Percentiles rank a stretch among this genome's conserved stretches.
Conservation (phyloP, 2,797 vertebrate species). For the Alosa sapidissima region DNA sequence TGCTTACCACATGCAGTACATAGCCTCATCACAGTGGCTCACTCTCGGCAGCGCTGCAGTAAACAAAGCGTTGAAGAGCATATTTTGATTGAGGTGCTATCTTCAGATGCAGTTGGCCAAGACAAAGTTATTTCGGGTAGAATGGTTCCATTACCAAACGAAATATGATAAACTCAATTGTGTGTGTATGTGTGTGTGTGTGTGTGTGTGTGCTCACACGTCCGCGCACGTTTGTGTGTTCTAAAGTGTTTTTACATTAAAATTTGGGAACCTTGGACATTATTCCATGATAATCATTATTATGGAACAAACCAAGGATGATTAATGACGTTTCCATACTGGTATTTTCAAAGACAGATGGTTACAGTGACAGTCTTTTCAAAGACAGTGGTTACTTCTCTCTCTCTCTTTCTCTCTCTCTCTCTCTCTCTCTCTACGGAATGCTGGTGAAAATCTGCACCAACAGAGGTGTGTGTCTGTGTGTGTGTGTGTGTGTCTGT, state of each 20-base stretch:
- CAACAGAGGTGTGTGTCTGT: background rate
- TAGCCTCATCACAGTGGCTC: background rate
- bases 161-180: background rate
- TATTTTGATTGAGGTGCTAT: background rate
- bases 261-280: background rate
- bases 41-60: background rate
- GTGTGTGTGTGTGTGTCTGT: background rate
- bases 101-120: background rate
- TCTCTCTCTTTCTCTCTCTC: conserved; percentile 13
- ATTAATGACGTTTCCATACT: background rate
- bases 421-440: background rate
- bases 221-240: background rate
- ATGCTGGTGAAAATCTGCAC: background rate
- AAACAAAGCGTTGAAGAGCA: background rate
- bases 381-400: background rate
- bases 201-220: background rate
- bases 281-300: background rate
- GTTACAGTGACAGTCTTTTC: no score
- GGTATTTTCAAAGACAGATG: no score
- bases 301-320: background rate
- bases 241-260: background rate
- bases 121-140: background rate
- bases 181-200: background rate
- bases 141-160: background rate
- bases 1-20: background rate